A percentile compares a stretch with the other conserved stretches of the same genome.
Evolutionary conservation across 2,888 invertebrate species (phyloP).

Genomic region (Eupithecia abbreviata): DNA sequence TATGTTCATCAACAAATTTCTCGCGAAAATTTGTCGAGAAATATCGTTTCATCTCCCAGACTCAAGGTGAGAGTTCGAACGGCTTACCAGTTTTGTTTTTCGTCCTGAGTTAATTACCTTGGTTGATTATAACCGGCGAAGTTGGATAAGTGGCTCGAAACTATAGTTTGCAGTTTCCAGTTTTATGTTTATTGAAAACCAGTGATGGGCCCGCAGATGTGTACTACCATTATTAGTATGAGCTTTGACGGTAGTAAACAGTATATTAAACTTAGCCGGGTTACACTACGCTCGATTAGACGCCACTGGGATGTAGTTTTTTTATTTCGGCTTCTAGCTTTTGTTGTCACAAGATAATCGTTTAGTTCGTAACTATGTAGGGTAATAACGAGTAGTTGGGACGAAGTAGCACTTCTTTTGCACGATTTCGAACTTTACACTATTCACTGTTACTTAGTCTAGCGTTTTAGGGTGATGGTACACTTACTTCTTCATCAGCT

Average conservation of each 20-base stretch:
- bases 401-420: slow-evolving; percentile 70
- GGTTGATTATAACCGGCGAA: background rate
- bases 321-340: slow-evolving; percentile 51
- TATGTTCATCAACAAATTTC: background rate
- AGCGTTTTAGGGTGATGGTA: slow-evolving; percentile 67
- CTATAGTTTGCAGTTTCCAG: background rate
- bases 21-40: background rate
- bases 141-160: background rate
- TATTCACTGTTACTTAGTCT: slow-evolving; percentile 52
- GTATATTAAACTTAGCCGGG: slow-evolving; percentile 64
- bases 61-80: background rate
- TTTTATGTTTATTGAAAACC: background rate
- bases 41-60: background rate
- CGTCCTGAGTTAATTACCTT: background rate
- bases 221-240: slow-evolving; percentile 73
- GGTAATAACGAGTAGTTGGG: slow-evolving; percentile 60
- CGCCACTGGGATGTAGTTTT: slow-evolving; percentile 53
- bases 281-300: slow-evolving; percentile 71
- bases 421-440: slow-evolving; percentile 64
- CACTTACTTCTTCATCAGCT: slow-evolving; percentile 45
- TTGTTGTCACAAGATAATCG: slow-evolving; percentile 47
- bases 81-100: background rate
- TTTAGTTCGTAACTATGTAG: slow-evolving; percentile 38
- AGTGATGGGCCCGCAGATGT: slow-evolving; percentile 49
- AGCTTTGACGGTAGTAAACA: slow-evolving; percentile 73